Conservation (phyloP, 2,113 vertebrate species). For the Eonycteris spelaea region DNA sequence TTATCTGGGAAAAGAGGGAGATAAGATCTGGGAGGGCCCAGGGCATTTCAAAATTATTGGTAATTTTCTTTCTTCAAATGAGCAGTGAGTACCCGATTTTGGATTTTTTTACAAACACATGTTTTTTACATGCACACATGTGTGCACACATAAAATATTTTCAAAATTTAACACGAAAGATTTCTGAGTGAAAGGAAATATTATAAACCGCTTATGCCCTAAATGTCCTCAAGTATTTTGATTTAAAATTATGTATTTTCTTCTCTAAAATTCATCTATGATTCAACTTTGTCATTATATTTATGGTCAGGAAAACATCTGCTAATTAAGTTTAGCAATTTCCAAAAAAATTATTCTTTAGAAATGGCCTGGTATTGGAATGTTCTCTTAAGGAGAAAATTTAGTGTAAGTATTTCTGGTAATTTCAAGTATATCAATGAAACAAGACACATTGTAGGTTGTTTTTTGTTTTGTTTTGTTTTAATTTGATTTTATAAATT, state of each 20-base stretch:
- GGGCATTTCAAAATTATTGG: not conserved
- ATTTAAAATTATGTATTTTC: not conserved
- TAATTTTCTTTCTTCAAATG: not conserved
- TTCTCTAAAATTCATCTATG: not conserved
- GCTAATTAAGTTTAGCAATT: not conserved
- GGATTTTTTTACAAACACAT: not conserved
- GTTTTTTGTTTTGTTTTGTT: no score
- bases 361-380: not conserved
- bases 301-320: not conserved
- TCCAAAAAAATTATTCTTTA: not conserved
- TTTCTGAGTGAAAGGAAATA: not conserved
- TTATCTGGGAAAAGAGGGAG: not conserved
- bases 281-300: not conserved
- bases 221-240: not conserved
- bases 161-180: not conserved
- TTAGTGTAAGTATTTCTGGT: not conserved
- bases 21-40: not conserved
- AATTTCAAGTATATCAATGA: not conserved
- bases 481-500: not conserved
- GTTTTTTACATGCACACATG: not conserved
- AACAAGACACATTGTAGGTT: not conserved
- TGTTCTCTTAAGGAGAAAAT: not conserved
- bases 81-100: not conserved
- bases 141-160: not conserved
- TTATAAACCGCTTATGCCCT: not conserved